phyloP scores from a whole-genome alignment of 2,888 invertebrate genomes.

The Neoitamus cyanurus region DNA sequence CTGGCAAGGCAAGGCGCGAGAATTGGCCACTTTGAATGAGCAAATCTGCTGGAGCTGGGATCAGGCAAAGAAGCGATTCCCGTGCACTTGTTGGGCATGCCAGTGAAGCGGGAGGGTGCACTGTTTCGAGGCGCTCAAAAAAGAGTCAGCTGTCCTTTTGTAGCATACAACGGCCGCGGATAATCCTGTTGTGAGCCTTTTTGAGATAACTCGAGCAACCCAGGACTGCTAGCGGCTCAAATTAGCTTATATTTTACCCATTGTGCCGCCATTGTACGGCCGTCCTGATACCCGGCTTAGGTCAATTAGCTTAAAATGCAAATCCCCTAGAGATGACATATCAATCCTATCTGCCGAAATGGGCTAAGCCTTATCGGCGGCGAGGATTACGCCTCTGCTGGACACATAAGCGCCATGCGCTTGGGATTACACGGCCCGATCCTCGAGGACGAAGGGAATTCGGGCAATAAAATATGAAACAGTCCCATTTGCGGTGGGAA shows the following conservation, averaged over 20 bases:
- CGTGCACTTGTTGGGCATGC: not conserved
- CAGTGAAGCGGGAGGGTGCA: too few relatives aligned
- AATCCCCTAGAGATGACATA: constrained; percentile 50
- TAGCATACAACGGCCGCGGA: not conserved
- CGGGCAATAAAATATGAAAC: constrained; percentile 31
- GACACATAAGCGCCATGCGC: constrained; percentile 50
- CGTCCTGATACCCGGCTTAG: not conserved
- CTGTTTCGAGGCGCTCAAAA: too few relatives aligned
- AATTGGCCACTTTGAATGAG: not conserved
- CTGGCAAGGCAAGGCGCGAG: not conserved
- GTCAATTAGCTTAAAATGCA: constrained; percentile 50
- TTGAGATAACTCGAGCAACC: not conserved
- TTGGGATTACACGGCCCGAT: constrained; percentile 37
- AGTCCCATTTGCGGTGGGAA: constrained; percentile 24
- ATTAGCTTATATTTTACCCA: not conserved
- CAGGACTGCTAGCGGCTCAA: not conserved
- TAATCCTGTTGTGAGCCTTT: not conserved
- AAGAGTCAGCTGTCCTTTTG: not conserved
- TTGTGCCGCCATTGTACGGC: not conserved
- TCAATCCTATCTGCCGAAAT: constrained; percentile 42
- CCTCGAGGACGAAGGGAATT: not conserved
- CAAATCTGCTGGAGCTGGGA: not conserved
- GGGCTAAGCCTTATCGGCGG: not conserved
- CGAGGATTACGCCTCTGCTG: not conserved
- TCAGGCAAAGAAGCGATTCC: not conserved